Evolutionary conservation across 2,113 vertebrate genomes (phyloP).

Genomic region (Vireo altiloquus): DNA sequence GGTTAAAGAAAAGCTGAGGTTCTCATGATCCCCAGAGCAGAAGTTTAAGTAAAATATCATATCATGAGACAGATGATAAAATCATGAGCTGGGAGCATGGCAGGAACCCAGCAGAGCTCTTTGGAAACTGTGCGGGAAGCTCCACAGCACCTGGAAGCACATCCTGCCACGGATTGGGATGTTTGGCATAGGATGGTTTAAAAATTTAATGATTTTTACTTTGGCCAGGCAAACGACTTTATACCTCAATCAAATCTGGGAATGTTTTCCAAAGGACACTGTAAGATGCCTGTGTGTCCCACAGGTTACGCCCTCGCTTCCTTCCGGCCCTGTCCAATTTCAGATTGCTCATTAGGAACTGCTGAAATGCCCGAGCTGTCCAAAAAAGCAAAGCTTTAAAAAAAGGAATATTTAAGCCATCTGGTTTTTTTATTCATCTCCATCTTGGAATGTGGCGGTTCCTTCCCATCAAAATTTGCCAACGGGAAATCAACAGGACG

Average conservation of each 20-base stretch:
- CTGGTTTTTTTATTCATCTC: slow-evolving; percentile 4
- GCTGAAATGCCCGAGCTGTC: not conserved
- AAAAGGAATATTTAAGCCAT: not conserved
- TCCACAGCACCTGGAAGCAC: not conserved
- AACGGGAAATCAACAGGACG: not conserved
- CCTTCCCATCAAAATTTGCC: not conserved
- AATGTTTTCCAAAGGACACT: slow-evolving; percentile 23
- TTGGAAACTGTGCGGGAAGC: not conserved
- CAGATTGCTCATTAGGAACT: slow-evolving; percentile 1
- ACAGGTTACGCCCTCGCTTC: slow-evolving; percentile 39
- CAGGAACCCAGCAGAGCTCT: not conserved
- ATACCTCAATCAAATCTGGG: not conserved
- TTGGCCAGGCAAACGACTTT: not conserved
- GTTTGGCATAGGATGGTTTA: not conserved
- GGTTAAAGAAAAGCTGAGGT: not conserved
- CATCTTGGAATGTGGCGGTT: not conserved
- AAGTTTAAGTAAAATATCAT: slow-evolving; percentile 2
- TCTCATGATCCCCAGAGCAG: slow-evolving; percentile 1
- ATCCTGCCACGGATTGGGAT: not conserved
- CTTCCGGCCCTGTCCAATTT: not conserved
- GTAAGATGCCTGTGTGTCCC: not conserved
- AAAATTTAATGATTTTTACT: not conserved
- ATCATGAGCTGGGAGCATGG: not conserved
- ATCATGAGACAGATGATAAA: slow-evolving; percentile 38
- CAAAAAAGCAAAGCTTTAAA: not conserved